These are phyloP conservation scores for Podabrus alpinus DNA, from an alignment of 2,888 invertebrate species.

Conservation along the genomic window DNA sequence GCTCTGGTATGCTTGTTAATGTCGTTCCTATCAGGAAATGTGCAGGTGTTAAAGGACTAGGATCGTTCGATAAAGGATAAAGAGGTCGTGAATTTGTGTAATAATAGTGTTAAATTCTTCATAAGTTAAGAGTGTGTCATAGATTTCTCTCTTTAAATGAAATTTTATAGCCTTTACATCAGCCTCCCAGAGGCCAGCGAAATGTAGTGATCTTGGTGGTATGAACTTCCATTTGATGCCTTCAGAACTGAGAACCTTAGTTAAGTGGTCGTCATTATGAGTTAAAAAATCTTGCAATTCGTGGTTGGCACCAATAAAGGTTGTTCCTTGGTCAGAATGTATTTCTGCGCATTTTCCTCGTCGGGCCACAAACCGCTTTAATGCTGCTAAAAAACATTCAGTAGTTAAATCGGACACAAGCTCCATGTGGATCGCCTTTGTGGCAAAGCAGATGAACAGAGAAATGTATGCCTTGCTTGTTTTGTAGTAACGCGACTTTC, in stretches of 20 bases:
- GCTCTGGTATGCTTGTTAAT: no score
- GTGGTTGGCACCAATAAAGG: neutral
- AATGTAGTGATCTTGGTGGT: neutral
- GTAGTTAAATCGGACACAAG: no score
- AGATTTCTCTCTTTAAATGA: neutral
- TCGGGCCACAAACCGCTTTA: neutral
- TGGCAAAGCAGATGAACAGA: no score
- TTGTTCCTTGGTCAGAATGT: neutral
- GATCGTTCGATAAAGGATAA: no score
- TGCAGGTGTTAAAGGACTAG: no score
- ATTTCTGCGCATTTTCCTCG: neutral
- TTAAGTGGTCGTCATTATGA: neutral
- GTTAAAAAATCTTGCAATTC: neutral
- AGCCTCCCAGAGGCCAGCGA: neutral
- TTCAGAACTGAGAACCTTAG: neutral
- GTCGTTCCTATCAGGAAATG: no score
- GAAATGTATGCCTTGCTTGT: no score
- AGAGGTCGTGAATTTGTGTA: no score
- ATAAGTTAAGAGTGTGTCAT: neutral
- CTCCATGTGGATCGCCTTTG: no score
- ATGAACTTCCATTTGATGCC: neutral
- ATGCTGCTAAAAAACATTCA: neutral
- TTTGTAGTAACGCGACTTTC: slow-evolving; percentile 24
- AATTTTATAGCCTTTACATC: neutral
- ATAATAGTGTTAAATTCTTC: no score